Evolutionary conservation across 2,113 vertebrate species (phyloP), one percentile per base, ranked within the genome.

Genomic region (Cyprinus carpio): DNA sequence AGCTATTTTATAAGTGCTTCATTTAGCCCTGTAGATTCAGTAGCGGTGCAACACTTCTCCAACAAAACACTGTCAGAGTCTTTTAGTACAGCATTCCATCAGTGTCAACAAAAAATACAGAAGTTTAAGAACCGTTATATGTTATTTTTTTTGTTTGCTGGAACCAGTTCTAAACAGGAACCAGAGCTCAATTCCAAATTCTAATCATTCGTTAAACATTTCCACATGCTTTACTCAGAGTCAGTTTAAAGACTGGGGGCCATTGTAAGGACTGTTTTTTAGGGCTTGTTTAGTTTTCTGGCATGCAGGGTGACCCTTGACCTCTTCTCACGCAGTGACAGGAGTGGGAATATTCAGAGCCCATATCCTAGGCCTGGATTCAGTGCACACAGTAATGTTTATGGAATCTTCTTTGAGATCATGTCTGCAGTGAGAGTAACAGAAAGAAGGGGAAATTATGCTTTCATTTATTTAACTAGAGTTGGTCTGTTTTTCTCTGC

Each of bases 401-500:
- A 65, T 82, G 4, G 31, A 64, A 51, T 49, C 60, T 72, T 75
- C 31, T 43, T 43, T 69, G 60, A 34, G 67, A 54, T 74, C 67
- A 74, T 71, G 69, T 86, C 77, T 37, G 64, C 43, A 9, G 34
- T 29, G 51, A 81, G 65, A 75, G 81, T 83, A 84, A 85, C 64
- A 85, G 87, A 76, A 23, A 60, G 46, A 49, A 12, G 49, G 43
- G 46, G 58, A 65, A 71, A 29, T 4, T 25, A 31, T 23, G 9
- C 34, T 71, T 37, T n/a, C 20, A 23, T 40, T 71, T 71, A 71
- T 71, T 40, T 31, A 31, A 31, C 64, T 67, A 31, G 64, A 67
- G 65, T 67, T 31, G 29, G 29, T 69, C 65, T 67, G 15, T 9
- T 8, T 67, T 69, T 40, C 67, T 37, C 67, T 40, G 29, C 65